Conservation (phyloP, 2,888 invertebrate genomes). For the Ecliptopera silaceata region DNA sequence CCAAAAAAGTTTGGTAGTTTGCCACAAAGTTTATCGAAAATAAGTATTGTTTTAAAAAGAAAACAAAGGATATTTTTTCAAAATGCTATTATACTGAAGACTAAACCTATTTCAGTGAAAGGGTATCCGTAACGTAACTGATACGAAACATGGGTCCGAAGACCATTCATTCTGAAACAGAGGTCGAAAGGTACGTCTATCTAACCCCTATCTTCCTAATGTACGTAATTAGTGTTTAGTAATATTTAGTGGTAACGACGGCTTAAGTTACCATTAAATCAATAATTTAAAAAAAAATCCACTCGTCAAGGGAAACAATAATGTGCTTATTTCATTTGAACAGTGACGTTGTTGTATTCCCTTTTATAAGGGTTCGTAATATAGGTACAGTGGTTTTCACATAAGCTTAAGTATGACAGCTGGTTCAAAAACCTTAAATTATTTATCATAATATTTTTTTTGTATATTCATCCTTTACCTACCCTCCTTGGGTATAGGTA, state of each 20-base stretch:
- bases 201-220: background rate
- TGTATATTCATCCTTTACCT: too few species aligned
- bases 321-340: too few species aligned
- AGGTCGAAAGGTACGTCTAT: background rate
- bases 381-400: too few species aligned
- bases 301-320: too few species aligned
- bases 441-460: too few species aligned
- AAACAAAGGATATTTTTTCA: background rate
- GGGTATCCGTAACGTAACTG: slow-evolving; percentile 34
- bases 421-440: too few species aligned
- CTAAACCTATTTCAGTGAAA: slow-evolving; percentile 33
- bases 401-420: too few species aligned
- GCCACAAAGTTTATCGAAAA: background rate
- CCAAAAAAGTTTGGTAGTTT: slow-evolving; percentile 1
- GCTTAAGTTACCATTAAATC: too few species aligned
- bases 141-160: slow-evolving; percentile 45
- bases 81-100: background rate
- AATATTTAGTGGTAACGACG: slow-evolving; percentile 14
- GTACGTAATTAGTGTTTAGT: slow-evolving; percentile 5
- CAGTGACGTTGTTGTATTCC: too few species aligned
- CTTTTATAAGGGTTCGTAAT: too few species aligned
- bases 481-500: too few species aligned
- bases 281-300: too few species aligned
- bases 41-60: background rate
- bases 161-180: slow-evolving; percentile 37